Percentiles rank a stretch among this genome's conserved stretches.
These are phyloP conservation scores for Australoheros scitulus DNA, from an alignment of 2,113 vertebrate species.

Conservation along the genomic window DNA sequence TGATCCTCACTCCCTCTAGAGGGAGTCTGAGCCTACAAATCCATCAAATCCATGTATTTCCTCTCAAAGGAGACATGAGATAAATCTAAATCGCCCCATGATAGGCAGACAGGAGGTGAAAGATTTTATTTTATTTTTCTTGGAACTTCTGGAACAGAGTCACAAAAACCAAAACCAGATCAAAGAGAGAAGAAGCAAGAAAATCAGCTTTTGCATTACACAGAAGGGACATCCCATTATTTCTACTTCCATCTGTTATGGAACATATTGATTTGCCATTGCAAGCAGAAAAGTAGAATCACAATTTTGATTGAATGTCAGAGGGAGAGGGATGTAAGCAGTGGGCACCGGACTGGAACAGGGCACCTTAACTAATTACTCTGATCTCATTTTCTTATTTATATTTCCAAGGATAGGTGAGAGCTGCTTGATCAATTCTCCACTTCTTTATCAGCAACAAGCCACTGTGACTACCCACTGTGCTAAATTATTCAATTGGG, in stretches of 20 bases:
- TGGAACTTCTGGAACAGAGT: neutral
- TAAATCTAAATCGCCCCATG: constrained; percentile 6
- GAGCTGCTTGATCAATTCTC: constrained; percentile 57
- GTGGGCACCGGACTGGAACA: constrained; percentile 1
- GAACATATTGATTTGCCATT: constrained; percentile 59
- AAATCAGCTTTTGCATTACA: constrained; percentile 11
- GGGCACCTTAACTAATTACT: constrained; percentile 49
- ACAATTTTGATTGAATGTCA: constrained; percentile 42
- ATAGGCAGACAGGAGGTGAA: neutral
- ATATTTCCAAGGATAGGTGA: constrained; percentile 37
- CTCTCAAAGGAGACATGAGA: neutral
- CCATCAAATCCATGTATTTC: constrained; percentile 26
- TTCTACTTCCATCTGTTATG: constrained; percentile 31
- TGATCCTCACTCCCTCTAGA: constrained; percentile 55
- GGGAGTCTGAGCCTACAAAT: constrained; percentile 63
- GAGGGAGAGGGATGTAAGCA: constrained; percentile 39
- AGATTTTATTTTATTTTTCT: neutral
- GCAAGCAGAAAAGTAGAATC: constrained; percentile 43
- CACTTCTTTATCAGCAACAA: constrained; percentile 54
- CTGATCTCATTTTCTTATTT: constrained; percentile 65
- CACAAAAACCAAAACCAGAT: constrained; percentile 24
- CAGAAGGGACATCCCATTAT: neutral
- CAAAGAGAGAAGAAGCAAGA: neutral
- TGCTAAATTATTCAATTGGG: constrained; percentile 74
- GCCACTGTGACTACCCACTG: constrained; percentile 41